Evolutionary conservation across 2,113 vertebrate species (phyloP).

Genomic region (Coptodon bakossiorum): DNA sequence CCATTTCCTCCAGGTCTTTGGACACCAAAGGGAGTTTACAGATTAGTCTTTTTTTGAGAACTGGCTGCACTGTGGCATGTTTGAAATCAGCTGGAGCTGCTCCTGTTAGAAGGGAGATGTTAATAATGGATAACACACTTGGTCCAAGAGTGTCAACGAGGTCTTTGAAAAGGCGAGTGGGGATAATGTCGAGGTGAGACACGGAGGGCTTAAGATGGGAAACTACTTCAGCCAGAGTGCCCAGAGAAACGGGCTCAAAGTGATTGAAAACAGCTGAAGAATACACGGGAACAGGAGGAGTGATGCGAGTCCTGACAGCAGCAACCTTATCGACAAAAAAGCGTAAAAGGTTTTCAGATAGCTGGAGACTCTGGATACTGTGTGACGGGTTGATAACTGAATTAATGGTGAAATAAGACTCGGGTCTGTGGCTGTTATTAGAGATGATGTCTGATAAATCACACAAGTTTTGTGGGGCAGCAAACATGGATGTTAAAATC

Average conservation of each 20-base stretch:
- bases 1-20: neutral
- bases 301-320: neutral
- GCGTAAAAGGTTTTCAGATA: neutral
- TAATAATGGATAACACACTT: neutral
- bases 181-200: neutral
- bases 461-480: neutral
- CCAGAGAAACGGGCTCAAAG: neutral
- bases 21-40: neutral
- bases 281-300: neutral
- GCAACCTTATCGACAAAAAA: neutral
- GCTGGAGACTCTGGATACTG: neutral
- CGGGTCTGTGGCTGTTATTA: neutral
- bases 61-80: neutral
- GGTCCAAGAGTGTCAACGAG: neutral
- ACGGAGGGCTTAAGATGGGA: neutral
- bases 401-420: neutral
- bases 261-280: neutral
- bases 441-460: neutral
- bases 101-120: neutral
- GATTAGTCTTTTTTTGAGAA: neutral
- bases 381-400: neutral
- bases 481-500: neutral
- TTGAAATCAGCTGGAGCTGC: neutral
- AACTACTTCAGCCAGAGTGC: neutral
- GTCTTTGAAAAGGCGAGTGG: neutral